phyloP scores from a whole-genome alignment of 30 jellyfish, hydroid and myxozoan genomes.

The Aurelia sp. region DNA sequence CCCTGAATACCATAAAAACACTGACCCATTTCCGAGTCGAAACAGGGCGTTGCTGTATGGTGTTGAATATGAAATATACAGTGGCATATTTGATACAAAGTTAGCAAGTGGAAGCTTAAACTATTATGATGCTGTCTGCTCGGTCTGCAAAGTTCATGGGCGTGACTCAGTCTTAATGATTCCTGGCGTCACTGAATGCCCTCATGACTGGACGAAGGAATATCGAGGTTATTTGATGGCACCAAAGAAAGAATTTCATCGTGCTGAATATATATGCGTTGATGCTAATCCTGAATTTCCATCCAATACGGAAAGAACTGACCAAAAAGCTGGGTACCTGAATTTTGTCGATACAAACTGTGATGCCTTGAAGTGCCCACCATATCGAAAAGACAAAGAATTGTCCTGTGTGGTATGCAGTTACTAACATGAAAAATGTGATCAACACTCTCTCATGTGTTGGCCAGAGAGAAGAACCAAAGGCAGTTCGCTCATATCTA shows the following conservation, averaged over 20 bases:
- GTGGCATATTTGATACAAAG: constrained; percentile 60
- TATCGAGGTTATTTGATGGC: constrained; percentile 96
- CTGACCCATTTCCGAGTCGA: constrained; percentile 31
- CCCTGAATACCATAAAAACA: constrained; percentile 56
- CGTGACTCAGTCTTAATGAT: constrained; percentile 81
- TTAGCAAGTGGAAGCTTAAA: constrained; percentile 14
- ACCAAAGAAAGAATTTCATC: constrained; percentile 64
- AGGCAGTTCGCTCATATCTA: too few species aligned
- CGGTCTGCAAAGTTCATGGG: constrained; percentile 83
- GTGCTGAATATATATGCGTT: constrained; percentile 98
- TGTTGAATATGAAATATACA: constrained; percentile 78
- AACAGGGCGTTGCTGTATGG: constrained; percentile 76
- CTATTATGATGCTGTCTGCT: constrained; percentile 76
- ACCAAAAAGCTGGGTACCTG: constrained; percentile 68
- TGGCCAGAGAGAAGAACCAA: too few species aligned
- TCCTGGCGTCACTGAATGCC: constrained; percentile 90
- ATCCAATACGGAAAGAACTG: constrained; percentile 45
- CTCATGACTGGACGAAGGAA: constrained; percentile 86
- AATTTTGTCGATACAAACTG: constrained; percentile 93
- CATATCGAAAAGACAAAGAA: constrained; percentile 71
- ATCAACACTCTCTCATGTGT: too few species aligned
- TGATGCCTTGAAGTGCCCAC: constrained; percentile 75
- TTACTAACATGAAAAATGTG: neutral
- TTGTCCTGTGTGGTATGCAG: constrained; percentile 96
- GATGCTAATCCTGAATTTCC: constrained; percentile 80